Conservation (phyloP, 2,113 vertebrate species). For the Ptilonorhynchus violaceus region DNA sequence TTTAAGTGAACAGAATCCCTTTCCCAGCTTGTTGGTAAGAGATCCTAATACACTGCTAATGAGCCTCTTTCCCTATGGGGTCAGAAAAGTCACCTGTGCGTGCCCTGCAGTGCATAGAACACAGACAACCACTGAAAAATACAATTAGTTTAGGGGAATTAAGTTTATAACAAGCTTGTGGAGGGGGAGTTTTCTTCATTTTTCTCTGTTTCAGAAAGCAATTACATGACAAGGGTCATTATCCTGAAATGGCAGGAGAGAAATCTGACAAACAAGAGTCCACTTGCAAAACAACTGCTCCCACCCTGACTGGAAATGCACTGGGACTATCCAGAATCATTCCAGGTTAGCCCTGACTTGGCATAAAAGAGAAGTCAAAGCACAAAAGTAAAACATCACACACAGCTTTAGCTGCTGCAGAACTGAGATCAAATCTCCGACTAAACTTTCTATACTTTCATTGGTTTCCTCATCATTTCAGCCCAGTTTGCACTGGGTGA, state of each 20-base stretch:
- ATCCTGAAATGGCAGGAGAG: neutral
- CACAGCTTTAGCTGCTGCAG: neutral
- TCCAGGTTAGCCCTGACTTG: neutral
- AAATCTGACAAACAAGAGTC: neutral
- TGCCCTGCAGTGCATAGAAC: neutral
- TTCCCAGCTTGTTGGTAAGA: neutral
- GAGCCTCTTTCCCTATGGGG: neutral
- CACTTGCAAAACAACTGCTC: neutral
- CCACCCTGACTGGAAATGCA: neutral
- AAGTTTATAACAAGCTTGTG: neutral
- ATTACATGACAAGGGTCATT: neutral
- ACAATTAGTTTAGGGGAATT: neutral
- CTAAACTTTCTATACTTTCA: slow-evolving; percentile 9
- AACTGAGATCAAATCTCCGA: neutral
- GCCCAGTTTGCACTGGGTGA: neutral
- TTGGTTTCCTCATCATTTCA: neutral
- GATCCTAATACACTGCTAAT: neutral
- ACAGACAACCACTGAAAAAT: neutral
- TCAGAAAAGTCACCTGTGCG: neutral
- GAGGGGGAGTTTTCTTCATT: neutral
- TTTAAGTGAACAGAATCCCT: neutral
- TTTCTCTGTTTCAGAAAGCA: neutral
- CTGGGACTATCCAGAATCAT: neutral
- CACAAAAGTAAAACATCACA: neutral
- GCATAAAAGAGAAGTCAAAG: neutral